Conservation (phyloP, 1,140 invertebrate species). For the Bombus turneri region DNA sequence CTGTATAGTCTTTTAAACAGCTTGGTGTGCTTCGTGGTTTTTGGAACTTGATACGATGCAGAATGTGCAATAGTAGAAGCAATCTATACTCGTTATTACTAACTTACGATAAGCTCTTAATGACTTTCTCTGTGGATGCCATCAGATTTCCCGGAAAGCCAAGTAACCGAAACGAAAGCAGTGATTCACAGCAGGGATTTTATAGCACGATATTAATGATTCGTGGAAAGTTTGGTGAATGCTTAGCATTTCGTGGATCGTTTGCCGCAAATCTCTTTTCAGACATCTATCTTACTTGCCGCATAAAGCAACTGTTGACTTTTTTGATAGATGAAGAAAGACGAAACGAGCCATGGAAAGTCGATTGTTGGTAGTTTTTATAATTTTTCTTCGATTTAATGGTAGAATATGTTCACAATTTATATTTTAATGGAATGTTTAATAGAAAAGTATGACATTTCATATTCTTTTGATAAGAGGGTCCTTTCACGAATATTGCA, state of each 20-base stretch:
- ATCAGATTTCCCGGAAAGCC: background rate
- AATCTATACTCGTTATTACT: too few species aligned
- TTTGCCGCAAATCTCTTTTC: slow-evolving; percentile 6
- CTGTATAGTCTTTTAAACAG: too few species aligned
- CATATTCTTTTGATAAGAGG: too few species aligned
- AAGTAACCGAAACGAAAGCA: background rate
- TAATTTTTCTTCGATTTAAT: background rate
- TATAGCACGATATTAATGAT: slow-evolving; percentile 36
- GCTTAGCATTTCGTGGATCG: slow-evolving; percentile 2
- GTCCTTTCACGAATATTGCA: background rate
- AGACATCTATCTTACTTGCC: slow-evolving; percentile 11
- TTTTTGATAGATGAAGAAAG: background rate
- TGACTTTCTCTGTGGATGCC: background rate
- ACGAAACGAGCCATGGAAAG: background rate
- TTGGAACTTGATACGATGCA: too few species aligned
- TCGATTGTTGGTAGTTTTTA: background rate
- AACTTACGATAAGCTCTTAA: background rate
- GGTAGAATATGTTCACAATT: background rate
- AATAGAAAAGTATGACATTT: too few species aligned
- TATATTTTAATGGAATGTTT: too few species aligned
- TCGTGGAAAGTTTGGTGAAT: slow-evolving; percentile 14
- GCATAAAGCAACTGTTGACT: background rate
- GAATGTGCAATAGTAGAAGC: too few species aligned
- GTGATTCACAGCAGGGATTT: slow-evolving; percentile 24
- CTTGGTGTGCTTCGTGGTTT: too few species aligned